These are phyloP conservation scores for Monopis laevigella DNA, from an alignment of 2,888 invertebrate species.

Conservation along the genomic window DNA sequence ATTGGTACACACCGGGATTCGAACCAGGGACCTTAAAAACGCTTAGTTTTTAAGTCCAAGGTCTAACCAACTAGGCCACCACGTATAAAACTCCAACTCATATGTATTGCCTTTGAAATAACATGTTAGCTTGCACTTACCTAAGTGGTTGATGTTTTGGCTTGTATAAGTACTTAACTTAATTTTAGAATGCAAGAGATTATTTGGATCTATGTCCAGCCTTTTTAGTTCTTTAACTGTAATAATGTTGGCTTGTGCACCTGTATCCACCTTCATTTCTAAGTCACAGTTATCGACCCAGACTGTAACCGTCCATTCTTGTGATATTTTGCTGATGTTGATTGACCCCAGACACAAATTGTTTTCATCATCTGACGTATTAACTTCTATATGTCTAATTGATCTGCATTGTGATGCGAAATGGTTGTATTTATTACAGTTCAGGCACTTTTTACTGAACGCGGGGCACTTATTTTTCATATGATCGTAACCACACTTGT, in stretches of 20 bases:
- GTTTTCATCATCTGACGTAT: conserved; percentile 19
- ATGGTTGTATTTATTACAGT: not conserved
- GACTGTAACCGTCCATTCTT: not conserved
- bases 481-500: not conserved
- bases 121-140: not conserved
- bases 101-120: not conserved
- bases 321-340: conserved; percentile 1
- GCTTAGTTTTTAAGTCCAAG: too few species aligned
- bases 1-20: too few species aligned
- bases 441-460: not conserved
- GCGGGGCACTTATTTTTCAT: not conserved
- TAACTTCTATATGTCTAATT: conserved; percentile 35
- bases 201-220: not conserved
- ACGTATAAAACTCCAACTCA: not conserved
- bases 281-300: conserved; percentile 7
- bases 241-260: not conserved
- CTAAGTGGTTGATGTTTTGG: not conserved
- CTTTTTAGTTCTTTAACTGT: not conserved
- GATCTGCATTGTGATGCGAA: not conserved
- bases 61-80: too few species aligned
- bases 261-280: conserved; percentile 5
- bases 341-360: not conserved
- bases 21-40: too few species aligned
- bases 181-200: not conserved
- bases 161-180: not conserved